phyloP scores from a whole-genome alignment of 2,888 invertebrate genomes.

The Drosophila acutilabella region DNA sequence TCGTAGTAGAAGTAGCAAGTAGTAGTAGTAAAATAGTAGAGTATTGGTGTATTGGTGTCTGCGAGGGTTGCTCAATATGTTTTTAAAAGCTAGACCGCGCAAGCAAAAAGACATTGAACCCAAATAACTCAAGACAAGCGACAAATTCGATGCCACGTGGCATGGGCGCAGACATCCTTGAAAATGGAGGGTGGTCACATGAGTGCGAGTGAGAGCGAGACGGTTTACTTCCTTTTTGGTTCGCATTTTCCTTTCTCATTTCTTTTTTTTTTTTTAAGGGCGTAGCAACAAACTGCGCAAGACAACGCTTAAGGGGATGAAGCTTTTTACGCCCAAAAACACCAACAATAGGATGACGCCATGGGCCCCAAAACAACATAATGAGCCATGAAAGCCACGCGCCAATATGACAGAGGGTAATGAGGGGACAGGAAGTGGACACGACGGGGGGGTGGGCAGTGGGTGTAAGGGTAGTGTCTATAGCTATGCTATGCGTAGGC shows the following conservation, averaged over 20 bases:
- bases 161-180: slow-evolving; percentile 65
- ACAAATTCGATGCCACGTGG: slow-evolving; percentile 39
- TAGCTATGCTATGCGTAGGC: slow-evolving; percentile 45
- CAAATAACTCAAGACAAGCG: slow-evolving; percentile 24
- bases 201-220: slow-evolving; percentile 18
- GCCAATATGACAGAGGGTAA: slow-evolving; percentile 42
- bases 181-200: slow-evolving; percentile 51
- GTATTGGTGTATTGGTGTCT: background rate
- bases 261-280: slow-evolving; percentile 41
- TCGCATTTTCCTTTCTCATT: too few species aligned
- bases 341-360: slow-evolving; percentile 69
- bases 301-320: slow-evolving; percentile 50
- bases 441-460: background rate
- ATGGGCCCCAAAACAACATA: slow-evolving; percentile 56
- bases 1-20: slow-evolving; percentile 3
- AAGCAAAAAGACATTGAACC: slow-evolving; percentile 48
- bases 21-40: slow-evolving; percentile 14
- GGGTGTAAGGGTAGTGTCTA: background rate
- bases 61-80: slow-evolving; percentile 22
- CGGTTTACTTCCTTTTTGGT: background rate
- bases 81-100: background rate
- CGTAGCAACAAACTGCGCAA: slow-evolving; percentile 64
- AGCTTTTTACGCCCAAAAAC: slow-evolving; percentile 25
- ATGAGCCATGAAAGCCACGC: slow-evolving; percentile 72
- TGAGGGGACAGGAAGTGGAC: background rate